These are phyloP conservation scores for Choristoneura fumiferana DNA, from an alignment of 1,140 invertebrate genomes.

Conservation along the genomic window DNA sequence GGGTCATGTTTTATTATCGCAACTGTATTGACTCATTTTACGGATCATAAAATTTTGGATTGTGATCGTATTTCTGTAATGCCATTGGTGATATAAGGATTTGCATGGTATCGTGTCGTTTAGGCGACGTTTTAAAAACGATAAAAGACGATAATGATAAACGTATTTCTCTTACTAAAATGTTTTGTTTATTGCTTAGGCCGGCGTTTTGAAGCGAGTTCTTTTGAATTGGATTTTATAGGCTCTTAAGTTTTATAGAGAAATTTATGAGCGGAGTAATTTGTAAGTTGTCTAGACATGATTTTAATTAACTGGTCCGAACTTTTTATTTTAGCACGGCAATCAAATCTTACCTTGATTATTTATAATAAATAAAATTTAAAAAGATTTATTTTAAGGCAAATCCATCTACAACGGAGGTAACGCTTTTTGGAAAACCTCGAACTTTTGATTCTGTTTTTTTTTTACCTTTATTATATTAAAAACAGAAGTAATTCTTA, in stretches of 20 bases:
- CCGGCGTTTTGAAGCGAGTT: neutral
- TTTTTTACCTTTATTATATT: too few relatives aligned
- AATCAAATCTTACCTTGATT: too few relatives aligned
- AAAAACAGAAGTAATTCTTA: too few relatives aligned
- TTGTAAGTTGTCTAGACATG: neutral
- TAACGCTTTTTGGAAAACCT: too few relatives aligned
- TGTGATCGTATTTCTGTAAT: slow-evolving; percentile 22
- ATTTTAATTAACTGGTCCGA: neutral
- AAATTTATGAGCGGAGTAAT: neutral
- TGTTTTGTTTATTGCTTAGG: neutral
- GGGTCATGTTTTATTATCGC: slow-evolving; percentile 25
- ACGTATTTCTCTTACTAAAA: neutral
- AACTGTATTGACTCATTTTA: slow-evolving; percentile 25
- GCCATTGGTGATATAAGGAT: slow-evolving; percentile 8
- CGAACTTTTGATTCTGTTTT: too few relatives aligned
- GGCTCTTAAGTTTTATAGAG: neutral
- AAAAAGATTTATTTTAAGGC: too few relatives aligned
- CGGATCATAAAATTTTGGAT: slow-evolving; percentile 27
- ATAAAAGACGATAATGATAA: neutral
- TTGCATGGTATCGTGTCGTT: slow-evolving; percentile 12
- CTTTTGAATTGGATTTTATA: neutral
- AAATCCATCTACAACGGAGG: too few relatives aligned
- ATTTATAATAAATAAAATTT: too few relatives aligned
- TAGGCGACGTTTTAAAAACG: neutral
- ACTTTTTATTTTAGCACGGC: too few relatives aligned